A percentile compares a stretch with the other conserved stretches of the same genome.
Conservation (phyloP, 2,797 vertebrate species). For the Vipera latastei region DNA sequence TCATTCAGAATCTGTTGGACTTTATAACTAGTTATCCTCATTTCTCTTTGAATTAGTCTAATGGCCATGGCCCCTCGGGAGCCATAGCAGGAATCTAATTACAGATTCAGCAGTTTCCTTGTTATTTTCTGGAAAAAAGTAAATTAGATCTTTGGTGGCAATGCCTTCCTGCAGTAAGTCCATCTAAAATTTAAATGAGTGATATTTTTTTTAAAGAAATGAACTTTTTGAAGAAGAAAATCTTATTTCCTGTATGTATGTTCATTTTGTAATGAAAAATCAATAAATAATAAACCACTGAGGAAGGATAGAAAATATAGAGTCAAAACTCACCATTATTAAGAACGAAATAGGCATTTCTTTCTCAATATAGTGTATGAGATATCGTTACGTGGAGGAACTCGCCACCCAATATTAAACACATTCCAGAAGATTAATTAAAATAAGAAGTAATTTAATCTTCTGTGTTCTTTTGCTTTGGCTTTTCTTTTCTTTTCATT, state of each 20-base stretch:
- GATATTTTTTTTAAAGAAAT: not conserved
- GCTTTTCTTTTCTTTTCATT: not conserved
- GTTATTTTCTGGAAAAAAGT: not conserved
- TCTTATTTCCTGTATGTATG: not conserved
- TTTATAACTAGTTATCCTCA: not conserved
- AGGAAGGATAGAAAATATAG: not conserved
- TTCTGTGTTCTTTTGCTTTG: not conserved
- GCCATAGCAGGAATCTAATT: not conserved
- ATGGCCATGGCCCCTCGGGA: not conserved
- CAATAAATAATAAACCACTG: not conserved
- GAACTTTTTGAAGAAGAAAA: not conserved
- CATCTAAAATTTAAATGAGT: not conserved
- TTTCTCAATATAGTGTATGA: not conserved
- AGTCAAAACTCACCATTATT: not conserved
- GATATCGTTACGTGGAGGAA: not conserved
- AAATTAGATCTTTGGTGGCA: not conserved
- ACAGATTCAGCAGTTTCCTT: not conserved
- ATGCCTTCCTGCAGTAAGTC: not conserved
- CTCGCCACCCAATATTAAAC: not conserved
- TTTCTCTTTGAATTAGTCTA: constrained; percentile 2
- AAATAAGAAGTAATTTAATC: not conserved
- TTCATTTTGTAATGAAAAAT: not conserved
- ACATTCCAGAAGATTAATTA: not conserved
- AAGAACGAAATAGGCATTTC: not conserved
- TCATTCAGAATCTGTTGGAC: not conserved